These are phyloP conservation scores for Dolomedes plantarius DNA, from an alignment of 2,888 invertebrate genomes.

Conservation along the genomic window DNA sequence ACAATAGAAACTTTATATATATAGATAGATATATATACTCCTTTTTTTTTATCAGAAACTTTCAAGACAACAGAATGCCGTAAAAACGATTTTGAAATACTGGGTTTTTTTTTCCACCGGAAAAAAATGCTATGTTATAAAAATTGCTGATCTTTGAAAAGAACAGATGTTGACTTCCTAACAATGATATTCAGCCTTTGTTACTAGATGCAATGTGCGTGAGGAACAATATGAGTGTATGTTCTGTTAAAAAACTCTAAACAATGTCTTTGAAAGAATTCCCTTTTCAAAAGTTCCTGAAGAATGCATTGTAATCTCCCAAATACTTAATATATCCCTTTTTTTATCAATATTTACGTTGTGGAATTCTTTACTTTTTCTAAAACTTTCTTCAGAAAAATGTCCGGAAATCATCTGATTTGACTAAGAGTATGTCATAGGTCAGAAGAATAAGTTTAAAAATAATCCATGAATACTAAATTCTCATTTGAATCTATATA, in stretches of 20 bases:
- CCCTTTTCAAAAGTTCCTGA: not conserved
- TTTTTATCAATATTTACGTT: too few relatives aligned
- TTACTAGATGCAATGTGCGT: not conserved
- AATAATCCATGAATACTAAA: too few relatives aligned
- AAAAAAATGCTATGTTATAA: not conserved
- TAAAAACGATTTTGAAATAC: not conserved
- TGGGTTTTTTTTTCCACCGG: too few relatives aligned
- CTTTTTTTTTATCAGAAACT: not conserved
- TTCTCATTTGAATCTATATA: too few relatives aligned
- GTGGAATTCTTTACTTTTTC: too few relatives aligned
- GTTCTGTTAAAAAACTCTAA: not conserved
- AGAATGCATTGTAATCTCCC: too few relatives aligned
- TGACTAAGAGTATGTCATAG: too few relatives aligned
- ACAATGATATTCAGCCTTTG: not conserved
- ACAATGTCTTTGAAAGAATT: not conserved
- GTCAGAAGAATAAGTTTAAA: too few relatives aligned
- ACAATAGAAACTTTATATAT: not conserved
- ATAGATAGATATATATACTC: not conserved
- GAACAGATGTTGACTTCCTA: not conserved
- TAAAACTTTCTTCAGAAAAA: too few relatives aligned
- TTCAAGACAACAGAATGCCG: not conserved
- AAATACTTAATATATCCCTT: too few relatives aligned
- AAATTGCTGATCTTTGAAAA: not conserved
- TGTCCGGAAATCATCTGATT: too few relatives aligned
- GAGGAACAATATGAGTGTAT: not conserved